Percentiles rank a stretch among this genome's conserved stretches.
Evolutionary conservation across 2,888 invertebrate species (phyloP).

Genomic region (Cyclophora albipunctata): DNA sequence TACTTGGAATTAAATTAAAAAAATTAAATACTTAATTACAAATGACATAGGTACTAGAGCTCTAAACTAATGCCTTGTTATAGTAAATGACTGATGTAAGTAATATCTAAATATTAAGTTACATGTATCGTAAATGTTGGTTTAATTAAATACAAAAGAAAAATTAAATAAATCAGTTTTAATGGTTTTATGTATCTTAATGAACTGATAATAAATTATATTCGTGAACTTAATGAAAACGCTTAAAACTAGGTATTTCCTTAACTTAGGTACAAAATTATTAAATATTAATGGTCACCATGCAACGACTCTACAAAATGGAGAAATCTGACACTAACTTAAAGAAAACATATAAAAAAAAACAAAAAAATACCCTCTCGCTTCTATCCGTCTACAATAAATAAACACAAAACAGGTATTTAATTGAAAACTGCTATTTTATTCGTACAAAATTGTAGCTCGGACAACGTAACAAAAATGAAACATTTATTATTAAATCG

Average conservation of each 20-base stretch:
- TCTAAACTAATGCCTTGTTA: conserved; percentile 66
- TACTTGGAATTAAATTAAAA: conserved; percentile 69
- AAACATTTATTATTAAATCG: no score
- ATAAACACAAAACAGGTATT: conserved; percentile 55
- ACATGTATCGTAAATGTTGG: conserved; percentile 62
- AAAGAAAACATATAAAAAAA: conserved; percentile 25
- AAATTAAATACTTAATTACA: conserved; percentile 75
- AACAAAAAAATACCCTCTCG: conserved; percentile 57
- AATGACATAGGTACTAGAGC: conserved; percentile 69
- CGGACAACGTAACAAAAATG: conserved; percentile 50
- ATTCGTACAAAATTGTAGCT: conserved; percentile 60
- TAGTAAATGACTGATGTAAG: conserved; percentile 70
- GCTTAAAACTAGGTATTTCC: conserved; percentile 61
- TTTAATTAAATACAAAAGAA: conserved; percentile 68
- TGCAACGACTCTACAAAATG: conserved; percentile 56
- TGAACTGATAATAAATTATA: conserved; percentile 76
- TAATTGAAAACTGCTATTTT: conserved; percentile 53
- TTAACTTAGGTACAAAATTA: conserved; percentile 73
- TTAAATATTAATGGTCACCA: conserved; percentile 65
- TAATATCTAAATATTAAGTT: conserved; percentile 44
- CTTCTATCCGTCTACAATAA: conserved; percentile 37
- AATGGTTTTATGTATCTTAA: conserved; percentile 69
- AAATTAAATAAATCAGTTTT: conserved; percentile 70
- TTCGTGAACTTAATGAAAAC: conserved; percentile 70
- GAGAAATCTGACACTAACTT: conserved; percentile 61